Conservation (phyloP, 2,113 vertebrate genomes). For the Odocoileus hemionus region DNA sequence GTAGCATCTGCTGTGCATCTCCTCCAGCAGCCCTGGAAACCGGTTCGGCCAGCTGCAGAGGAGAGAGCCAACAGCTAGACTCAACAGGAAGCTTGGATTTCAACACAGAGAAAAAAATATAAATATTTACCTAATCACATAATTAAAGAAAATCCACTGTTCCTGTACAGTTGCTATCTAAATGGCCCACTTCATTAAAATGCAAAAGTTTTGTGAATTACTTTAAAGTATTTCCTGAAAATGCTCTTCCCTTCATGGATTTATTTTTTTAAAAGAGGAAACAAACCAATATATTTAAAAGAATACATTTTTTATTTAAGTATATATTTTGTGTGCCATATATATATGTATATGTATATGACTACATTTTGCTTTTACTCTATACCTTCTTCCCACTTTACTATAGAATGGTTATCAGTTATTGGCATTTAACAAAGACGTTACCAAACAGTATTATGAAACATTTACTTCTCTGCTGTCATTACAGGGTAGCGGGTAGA, state of each 20-base stretch:
- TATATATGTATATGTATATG: background rate
- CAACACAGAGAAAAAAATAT: conserved; percentile 19
- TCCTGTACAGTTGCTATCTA: background rate
- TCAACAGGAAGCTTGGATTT: background rate
- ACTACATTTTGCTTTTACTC: background rate
- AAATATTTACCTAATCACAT: conserved; percentile 60
- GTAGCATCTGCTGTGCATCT: background rate
- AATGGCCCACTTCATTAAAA: conserved; percentile 45
- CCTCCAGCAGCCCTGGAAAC: background rate
- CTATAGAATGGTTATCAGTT: background rate
- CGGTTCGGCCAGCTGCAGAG: background rate
- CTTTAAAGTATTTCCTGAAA: conserved; percentile 18
- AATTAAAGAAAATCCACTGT: conserved; percentile 46
- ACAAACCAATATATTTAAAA: background rate
- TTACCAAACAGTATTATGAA: background rate
- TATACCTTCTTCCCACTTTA: background rate
- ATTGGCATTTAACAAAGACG: background rate
- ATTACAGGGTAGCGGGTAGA: background rate
- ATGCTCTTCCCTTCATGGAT: background rate
- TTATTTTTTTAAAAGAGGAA: conserved; percentile 22
- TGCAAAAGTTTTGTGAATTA: conserved; percentile 28
- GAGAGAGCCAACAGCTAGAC: background rate
- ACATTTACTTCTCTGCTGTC: background rate
- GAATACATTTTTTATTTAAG: background rate
- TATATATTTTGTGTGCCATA: background rate